Evolutionary conservation across 2,797 vertebrate species (phyloP).

Genomic region (Pseudomugil tenellus): DNA sequence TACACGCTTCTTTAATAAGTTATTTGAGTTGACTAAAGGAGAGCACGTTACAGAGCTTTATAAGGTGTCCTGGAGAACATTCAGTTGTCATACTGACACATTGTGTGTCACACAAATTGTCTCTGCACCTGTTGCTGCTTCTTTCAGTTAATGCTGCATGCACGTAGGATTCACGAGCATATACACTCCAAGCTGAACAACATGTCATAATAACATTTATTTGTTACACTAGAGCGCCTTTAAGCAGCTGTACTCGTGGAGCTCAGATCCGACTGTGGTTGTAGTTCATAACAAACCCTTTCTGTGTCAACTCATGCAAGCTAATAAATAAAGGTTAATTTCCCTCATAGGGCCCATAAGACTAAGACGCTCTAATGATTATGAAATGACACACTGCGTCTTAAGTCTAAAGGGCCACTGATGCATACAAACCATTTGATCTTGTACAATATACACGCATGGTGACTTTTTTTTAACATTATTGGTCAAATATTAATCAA

Average conservation of each 20-base stretch:
- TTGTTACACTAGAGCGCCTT: conserved; percentile 15
- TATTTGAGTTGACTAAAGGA: neutral
- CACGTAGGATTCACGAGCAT: neutral
- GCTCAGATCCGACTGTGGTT: neutral
- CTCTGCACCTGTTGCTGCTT: neutral
- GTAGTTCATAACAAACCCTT: neutral
- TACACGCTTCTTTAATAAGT: neutral
- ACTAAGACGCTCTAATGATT: conserved; percentile 36
- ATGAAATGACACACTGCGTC: conserved; percentile 28
- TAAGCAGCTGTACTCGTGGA: neutral
- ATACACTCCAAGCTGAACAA: neutral
- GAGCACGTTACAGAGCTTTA: neutral
- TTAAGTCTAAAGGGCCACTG: conserved; percentile 23
- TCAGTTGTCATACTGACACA: neutral
- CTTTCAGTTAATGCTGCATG: neutral
- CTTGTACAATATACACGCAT: conserved; percentile 2
- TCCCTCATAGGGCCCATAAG: conserved; percentile 7
- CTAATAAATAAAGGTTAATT: conserved; percentile 41
- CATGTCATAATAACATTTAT: neutral
- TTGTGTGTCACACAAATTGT: neutral
- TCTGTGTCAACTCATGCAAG: conserved; percentile 18
- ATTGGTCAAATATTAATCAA: conserved; percentile 34
- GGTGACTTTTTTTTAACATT: conserved; percentile 19
- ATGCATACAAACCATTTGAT: conserved; percentile 38
- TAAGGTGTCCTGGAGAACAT: neutral